A percentile compares a stretch with the other conserved stretches of the same genome.
Evolutionary conservation across 1,140 invertebrate species (phyloP).

Genomic region (Drosophila neocordata): DNA sequence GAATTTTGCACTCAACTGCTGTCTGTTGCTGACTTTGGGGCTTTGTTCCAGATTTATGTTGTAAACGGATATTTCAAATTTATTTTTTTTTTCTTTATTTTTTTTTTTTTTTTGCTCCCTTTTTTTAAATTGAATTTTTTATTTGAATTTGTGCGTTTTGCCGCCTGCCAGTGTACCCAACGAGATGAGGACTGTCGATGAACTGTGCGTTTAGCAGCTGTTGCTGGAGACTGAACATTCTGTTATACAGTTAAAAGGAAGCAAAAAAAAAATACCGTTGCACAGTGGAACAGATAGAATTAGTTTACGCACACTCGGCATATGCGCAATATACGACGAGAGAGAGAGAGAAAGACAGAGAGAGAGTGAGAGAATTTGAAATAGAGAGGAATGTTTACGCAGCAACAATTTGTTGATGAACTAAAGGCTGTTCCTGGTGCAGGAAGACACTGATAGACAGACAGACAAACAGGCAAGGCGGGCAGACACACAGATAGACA

Average conservation of each 20-base stretch:
- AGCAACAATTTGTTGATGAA: constrained; percentile 77
- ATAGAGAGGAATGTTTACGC: constrained; percentile 45
- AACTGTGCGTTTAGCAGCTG: constrained; percentile 72
- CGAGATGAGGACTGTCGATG: constrained; percentile 72
- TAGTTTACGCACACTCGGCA: constrained; percentile 60
- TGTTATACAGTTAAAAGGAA: constrained; percentile 49
- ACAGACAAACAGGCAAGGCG: background rate
- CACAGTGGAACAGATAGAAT: constrained; percentile 51
- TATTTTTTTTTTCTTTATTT: constrained; percentile 28
- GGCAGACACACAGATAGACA: background rate
- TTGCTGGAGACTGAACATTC: constrained; percentile 49
- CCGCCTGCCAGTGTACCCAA: constrained; percentile 61
- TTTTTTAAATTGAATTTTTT: constrained; percentile 29
- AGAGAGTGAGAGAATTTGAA: constrained; percentile 4
- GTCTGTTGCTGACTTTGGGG: constrained; percentile 15
- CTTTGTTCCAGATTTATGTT: constrained; percentile 25
- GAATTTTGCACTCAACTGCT: constrained; percentile 11
- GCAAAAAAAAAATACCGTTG: background rate
- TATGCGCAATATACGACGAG: constrained; percentile 62
- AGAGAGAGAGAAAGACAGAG: constrained; percentile 8
- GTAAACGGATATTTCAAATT: constrained; percentile 21
- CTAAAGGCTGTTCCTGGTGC: constrained; percentile 32
- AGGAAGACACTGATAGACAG: constrained; percentile 37
- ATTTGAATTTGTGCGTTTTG: constrained; percentile 35
- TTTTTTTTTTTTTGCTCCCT: constrained; percentile 23